These are phyloP conservation scores for human DNA, from an alignment of 2,113 vertebrate species.

Conservation along the genomic window DNA sequence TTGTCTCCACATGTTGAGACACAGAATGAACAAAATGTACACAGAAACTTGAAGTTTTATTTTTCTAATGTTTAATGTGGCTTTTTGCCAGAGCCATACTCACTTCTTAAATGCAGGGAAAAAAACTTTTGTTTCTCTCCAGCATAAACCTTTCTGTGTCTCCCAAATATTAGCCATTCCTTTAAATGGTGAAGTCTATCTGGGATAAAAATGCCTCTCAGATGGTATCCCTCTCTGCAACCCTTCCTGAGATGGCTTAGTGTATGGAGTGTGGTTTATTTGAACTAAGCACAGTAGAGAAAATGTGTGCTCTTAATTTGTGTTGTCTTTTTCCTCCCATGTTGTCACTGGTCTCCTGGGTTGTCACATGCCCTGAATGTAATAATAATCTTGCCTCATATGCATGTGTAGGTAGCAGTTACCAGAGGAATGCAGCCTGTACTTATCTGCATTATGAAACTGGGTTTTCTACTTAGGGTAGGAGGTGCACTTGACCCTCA, in stretches of 20 bases:
- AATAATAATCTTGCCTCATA: too few species aligned
- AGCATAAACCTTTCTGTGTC: neutral
- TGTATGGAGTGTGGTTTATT: neutral
- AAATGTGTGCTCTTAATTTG: neutral
- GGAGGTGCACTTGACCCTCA: neutral
- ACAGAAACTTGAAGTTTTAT: neutral
- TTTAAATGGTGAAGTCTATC: neutral
- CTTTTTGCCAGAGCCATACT: neutral
- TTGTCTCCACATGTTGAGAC: neutral
- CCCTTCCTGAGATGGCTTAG: neutral
- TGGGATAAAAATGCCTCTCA: neutral
- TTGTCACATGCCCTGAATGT: neutral
- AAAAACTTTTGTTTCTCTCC: neutral
- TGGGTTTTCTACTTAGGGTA: neutral
- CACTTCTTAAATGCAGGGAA: neutral
- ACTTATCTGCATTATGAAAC: neutral
- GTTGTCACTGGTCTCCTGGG: neutral
- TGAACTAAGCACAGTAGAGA: neutral
- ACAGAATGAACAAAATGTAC: neutral
- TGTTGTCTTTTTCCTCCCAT: neutral
- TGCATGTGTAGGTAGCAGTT: too few species aligned
- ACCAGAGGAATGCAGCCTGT: neutral
- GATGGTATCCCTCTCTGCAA: too few species aligned
- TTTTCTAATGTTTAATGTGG: neutral
- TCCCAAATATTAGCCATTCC: neutral